A percentile compares a stretch with the other conserved stretches of the same genome.
phyloP scores from a whole-genome alignment of 2,113 vertebrate species.

The Notechis scutatus region DNA sequence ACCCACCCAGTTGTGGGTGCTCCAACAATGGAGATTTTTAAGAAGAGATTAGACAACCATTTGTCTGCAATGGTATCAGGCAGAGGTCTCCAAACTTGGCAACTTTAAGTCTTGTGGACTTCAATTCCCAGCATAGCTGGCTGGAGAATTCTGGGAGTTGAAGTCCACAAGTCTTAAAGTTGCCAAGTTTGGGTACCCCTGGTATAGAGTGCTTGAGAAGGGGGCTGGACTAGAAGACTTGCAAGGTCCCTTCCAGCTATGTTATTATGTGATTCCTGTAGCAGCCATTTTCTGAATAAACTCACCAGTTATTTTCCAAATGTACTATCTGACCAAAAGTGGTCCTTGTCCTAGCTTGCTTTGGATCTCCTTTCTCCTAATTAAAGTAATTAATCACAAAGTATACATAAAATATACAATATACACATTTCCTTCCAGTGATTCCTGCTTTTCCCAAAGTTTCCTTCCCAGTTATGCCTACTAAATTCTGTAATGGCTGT shows the following conservation, averaged over 20 bases:
- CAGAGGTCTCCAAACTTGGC: no score
- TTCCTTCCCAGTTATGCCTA: neutral
- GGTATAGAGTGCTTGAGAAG: neutral
- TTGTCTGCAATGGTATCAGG: neutral
- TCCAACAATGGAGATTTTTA: neutral
- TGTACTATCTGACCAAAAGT: neutral
- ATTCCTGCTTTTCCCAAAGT: neutral
- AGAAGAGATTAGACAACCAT: no score
- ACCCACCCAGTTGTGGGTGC: neutral
- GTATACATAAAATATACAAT: neutral
- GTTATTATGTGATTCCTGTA: neutral
- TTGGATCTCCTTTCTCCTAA: neutral
- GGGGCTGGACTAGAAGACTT: neutral
- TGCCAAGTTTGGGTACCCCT: no score
- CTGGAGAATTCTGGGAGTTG: no score
- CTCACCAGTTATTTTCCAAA: neutral
- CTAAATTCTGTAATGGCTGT: neutral
- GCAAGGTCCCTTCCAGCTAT: neutral
- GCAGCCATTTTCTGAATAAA: neutral
- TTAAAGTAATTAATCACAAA: neutral
- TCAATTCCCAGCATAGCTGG: no score
- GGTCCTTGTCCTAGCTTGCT: neutral
- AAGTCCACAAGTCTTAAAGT: no score
- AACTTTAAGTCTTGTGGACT: no score
- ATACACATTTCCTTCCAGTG: neutral